phyloP scores from a whole-genome alignment of 2,113 vertebrate genomes.

The Noturus placidus region DNA sequence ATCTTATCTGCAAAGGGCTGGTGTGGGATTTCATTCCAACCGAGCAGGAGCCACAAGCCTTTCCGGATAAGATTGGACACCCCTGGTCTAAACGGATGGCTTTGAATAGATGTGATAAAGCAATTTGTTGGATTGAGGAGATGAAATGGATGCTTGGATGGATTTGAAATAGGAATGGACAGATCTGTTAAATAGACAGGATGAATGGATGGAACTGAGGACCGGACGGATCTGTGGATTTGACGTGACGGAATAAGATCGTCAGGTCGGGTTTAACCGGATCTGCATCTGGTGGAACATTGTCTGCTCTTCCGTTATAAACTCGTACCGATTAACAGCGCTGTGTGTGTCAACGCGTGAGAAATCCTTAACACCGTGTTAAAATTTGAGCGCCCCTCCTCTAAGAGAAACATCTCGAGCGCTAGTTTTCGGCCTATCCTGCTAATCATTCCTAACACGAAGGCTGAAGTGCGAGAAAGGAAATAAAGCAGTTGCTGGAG shows the following conservation, averaged over 20 bases:
- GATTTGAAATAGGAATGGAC: background rate
- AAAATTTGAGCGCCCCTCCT: background rate
- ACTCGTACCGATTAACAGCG: background rate
- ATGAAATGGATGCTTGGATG: background rate
- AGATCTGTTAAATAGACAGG: background rate
- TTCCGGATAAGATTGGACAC: no score
- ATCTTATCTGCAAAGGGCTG: no score
- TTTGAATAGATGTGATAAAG: background rate
- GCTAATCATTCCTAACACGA: slow-evolving; percentile 6
- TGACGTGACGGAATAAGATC: background rate
- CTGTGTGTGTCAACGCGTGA: background rate
- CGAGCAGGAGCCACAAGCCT: no score
- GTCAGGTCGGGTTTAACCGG: background rate
- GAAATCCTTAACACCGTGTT: background rate
- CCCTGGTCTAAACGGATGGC: no score
- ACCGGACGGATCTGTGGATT: background rate
- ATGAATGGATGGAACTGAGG: background rate
- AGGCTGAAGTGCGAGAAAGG: background rate
- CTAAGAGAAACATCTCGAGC: background rate
- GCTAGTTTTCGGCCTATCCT: background rate
- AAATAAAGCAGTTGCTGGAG: background rate
- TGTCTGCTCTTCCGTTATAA: background rate
- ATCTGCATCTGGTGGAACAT: slow-evolving; percentile 7
- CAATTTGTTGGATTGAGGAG: background rate
- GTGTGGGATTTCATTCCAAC: no score